Evolutionary conservation across 2,888 invertebrate genomes (phyloP).

Genomic region (Drosophila siamana): DNA sequence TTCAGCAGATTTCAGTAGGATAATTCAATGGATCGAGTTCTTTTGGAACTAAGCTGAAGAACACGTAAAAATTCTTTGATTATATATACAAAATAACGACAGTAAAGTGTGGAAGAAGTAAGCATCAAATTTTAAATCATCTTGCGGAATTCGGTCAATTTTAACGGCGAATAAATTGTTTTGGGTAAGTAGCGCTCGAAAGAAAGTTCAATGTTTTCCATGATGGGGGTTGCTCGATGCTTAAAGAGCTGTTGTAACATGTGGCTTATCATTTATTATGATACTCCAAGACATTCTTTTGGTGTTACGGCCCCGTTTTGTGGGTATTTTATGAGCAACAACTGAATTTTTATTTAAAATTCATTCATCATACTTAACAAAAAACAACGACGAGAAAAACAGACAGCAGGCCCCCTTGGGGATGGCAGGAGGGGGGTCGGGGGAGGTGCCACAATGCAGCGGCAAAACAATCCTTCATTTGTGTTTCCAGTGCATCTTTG

Average conservation of each 20-base stretch:
- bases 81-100: background rate
- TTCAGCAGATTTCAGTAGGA: conserved; percentile 7
- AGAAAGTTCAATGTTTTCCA: no score
- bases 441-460: conserved; percentile 24
- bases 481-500: conserved; percentile 58
- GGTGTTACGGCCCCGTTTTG: conserved; percentile 12
- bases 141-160: conserved; percentile 10
- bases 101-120: background rate
- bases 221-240: background rate
- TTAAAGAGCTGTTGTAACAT: conserved; percentile 35
- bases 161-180: conserved; percentile 8
- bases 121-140: conserved; percentile 10
- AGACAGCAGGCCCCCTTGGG: conserved; percentile 15
- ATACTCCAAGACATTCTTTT: conserved; percentile 42
- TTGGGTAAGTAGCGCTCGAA: conserved; percentile 29
- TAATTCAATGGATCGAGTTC: conserved; percentile 29
- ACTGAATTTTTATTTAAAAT: conserved; percentile 74
- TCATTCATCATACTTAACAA: conserved; percentile 75
- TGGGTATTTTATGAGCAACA: conserved; percentile 26
- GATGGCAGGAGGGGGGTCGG: background rate
- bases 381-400: conserved; percentile 19
- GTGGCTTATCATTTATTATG: conserved; percentile 54
- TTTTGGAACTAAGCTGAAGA: background rate
- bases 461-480: conserved; percentile 71
- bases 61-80: background rate